Percentiles rank a stretch among this genome's conserved stretches.
Evolutionary conservation across 2,888 invertebrate species (phyloP).

Genomic region (Andrena bucephala): DNA sequence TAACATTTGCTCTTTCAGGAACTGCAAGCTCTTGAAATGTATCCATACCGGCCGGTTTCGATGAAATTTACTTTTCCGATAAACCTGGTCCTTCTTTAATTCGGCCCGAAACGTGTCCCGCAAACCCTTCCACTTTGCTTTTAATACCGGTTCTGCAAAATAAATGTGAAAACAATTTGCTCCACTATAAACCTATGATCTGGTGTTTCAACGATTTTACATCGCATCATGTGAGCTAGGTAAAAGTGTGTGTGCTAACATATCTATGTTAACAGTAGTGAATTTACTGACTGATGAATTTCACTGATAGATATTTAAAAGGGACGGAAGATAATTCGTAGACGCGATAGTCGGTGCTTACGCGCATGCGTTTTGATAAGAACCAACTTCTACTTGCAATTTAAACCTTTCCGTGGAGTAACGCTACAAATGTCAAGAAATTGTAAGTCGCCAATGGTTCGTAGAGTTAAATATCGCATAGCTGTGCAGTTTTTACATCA

Average conservation of each 20-base stretch:
- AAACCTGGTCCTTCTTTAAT: constrained; percentile 82
- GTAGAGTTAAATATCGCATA: background rate
- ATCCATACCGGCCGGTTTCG: constrained; percentile 82
- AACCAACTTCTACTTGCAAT: constrained; percentile 33
- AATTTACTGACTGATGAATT: background rate
- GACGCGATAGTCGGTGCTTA: constrained; percentile 39
- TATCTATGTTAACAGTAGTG: too few relatives aligned
- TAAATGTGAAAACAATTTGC: background rate
- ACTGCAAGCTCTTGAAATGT: constrained; percentile 83
- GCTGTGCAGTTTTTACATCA: background rate
- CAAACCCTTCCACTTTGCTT: constrained; percentile 83
- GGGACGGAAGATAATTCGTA: constrained; percentile 13
- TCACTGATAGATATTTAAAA: background rate
- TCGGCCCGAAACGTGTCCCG: constrained; percentile 84
- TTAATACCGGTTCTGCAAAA: constrained; percentile 78
- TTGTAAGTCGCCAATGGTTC: constrained; percentile 24
- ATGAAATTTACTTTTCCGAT: constrained; percentile 78
- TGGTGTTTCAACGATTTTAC: background rate
- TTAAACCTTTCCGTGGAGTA: constrained; percentile 34
- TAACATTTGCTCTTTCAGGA: constrained; percentile 84
- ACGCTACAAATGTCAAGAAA: constrained; percentile 23
- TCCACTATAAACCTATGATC: background rate
- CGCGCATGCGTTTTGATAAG: constrained; percentile 53
- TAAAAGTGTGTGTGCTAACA: too few relatives aligned
- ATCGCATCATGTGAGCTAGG: too few relatives aligned